A percentile compares a stretch with the other conserved stretches of the same genome.
Conservation (phyloP, 2,797 vertebrate genomes). For the Crenuchus spilurus region DNA sequence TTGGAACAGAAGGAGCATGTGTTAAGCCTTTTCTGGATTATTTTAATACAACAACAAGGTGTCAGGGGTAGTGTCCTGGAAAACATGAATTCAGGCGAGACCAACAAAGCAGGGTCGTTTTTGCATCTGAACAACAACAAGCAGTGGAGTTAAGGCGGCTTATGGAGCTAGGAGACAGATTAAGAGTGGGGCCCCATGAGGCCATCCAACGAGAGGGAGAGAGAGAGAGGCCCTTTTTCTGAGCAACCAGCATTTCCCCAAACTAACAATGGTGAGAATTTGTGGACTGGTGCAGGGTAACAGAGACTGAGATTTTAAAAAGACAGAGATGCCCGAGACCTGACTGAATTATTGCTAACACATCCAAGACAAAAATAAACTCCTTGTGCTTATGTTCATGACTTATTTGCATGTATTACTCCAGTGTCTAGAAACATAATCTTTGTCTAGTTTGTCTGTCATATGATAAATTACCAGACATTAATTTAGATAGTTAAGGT, state of each 20-base stretch:
- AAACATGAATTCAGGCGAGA: constrained; percentile 45
- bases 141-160: background rate
- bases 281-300: background rate
- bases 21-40: constrained; percentile 25
- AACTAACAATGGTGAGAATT: constrained; percentile 11
- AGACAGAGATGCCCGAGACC: constrained; percentile 11
- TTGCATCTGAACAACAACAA: constrained; percentile 3
- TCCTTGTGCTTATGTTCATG: background rate
- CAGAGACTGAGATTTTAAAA: constrained; percentile 1
- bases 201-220: constrained; percentile 1
- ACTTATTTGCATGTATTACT: background rate
- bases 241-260: background rate
- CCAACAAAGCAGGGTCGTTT: background rate
- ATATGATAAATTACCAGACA: background rate
- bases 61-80: constrained; percentile 45
- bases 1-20: constrained; percentile 44
- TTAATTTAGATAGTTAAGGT: background rate
- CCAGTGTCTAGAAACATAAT: background rate
- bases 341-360: background rate
- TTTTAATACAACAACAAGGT: constrained; percentile 34
- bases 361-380: background rate
- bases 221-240: background rate
- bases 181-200: constrained; percentile 17
- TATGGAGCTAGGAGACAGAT: constrained; percentile 17
- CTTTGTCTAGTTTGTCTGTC: background rate